phyloP scores from a whole-genome alignment of 1,140 invertebrate species.

The Sinella curviseta region DNA sequence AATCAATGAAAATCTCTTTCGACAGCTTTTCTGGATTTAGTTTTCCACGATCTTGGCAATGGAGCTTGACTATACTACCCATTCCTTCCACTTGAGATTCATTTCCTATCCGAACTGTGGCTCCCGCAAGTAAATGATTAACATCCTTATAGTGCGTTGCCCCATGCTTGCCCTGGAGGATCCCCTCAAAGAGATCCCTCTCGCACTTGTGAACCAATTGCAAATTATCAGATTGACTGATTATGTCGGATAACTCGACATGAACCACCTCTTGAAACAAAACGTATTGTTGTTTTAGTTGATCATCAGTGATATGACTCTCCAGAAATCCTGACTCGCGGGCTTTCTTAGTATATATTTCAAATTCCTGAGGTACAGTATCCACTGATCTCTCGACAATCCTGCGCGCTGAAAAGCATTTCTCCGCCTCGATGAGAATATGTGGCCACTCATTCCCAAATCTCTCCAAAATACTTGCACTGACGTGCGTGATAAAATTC shows the following conservation, averaged over 20 bases:
- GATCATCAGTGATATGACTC: background rate
- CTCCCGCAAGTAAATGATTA: background rate
- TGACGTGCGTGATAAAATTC: no score
- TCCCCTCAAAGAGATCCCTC: background rate
- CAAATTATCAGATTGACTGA: background rate
- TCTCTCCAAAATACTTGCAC: no score
- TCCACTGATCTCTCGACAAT: background rate
- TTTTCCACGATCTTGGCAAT: background rate
- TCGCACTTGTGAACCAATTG: background rate
- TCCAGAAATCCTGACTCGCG: background rate
- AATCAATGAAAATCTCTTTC: background rate
- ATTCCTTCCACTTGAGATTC: background rate
- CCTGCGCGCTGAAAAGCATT: background rate
- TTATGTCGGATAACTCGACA: background rate
- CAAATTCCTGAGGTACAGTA: background rate
- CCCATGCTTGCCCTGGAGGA: background rate
- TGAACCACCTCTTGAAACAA: background rate
- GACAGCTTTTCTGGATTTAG: background rate
- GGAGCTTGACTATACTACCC: background rate
- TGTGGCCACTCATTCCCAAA: no score
- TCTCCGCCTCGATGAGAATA: no score
- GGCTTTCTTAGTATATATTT: background rate
- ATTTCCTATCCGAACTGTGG: background rate
- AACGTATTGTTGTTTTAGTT: background rate
- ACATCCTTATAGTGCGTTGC: background rate